phyloP scores from a whole-genome alignment of 1,140 invertebrate species.

The Mamestra configurata region DNA sequence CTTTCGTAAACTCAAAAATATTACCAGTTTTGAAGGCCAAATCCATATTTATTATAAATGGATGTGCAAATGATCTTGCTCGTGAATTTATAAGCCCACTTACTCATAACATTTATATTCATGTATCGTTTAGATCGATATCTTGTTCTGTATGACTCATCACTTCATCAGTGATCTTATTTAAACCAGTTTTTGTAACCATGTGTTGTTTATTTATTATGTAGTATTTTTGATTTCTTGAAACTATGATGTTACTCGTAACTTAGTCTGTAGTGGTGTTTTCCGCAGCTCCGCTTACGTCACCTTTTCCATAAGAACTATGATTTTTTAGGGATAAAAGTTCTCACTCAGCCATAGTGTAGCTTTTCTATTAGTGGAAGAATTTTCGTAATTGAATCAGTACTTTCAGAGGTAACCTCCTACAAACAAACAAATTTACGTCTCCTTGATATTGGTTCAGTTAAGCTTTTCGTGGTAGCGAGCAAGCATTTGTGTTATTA shows the following conservation, averaged over 20 bases:
- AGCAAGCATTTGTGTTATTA: neutral
- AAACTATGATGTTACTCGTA: too few relatives aligned
- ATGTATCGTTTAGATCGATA: constrained; percentile 23
- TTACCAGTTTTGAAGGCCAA: neutral
- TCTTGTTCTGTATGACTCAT: constrained; percentile 26
- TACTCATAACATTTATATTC: constrained; percentile 10
- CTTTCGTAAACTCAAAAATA: neutral
- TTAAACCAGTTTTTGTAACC: neutral
- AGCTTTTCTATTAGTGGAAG: too few relatives aligned
- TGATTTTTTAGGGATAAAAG: too few relatives aligned
- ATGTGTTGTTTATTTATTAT: neutral
- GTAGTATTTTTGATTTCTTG: too few relatives aligned
- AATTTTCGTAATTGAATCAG: too few relatives aligned
- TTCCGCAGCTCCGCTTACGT: too few relatives aligned
- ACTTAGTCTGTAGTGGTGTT: too few relatives aligned
- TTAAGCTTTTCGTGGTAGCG: neutral
- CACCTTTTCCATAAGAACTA: too few relatives aligned
- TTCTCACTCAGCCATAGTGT: too few relatives aligned
- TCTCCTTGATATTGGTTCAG: neutral
- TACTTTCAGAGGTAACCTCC: too few relatives aligned
- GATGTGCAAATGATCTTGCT: constrained; percentile 13
- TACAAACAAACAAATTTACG: too few relatives aligned
- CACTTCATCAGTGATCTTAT: constrained; percentile 19
- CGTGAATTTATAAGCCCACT: neutral
- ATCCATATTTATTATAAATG: constrained; percentile 8